phyloP scores from a whole-genome alignment of 2,113 vertebrate genomes.

The Lathamus discolor region DNA sequence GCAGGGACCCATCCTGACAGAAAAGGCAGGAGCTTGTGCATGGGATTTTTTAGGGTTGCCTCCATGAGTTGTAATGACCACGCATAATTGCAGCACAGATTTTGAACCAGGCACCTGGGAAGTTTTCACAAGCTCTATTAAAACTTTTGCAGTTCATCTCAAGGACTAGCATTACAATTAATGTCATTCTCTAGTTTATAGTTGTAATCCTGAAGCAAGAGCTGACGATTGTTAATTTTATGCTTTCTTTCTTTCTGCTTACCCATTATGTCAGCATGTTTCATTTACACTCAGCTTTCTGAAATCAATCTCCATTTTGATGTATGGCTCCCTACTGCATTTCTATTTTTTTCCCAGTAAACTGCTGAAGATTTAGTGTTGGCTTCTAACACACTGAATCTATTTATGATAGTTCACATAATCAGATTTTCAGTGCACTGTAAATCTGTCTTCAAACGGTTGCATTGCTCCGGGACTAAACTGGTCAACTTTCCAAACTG shows the following conservation, averaged over 20 bases:
- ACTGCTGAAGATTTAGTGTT: constrained; percentile 52
- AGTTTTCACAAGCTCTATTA: not conserved
- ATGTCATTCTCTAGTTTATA: constrained; percentile 44
- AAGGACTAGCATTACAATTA: constrained; percentile 26
- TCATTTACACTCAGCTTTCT: not conserved
- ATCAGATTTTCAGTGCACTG: constrained; percentile 40
- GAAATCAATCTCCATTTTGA: constrained; percentile 55
- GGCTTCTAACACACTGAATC: constrained; percentile 24
- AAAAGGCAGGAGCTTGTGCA: not conserved
- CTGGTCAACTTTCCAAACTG: constrained; percentile 1
- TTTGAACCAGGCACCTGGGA: not conserved
- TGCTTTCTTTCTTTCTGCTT: constrained; percentile 36
- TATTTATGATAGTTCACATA: constrained; percentile 50
- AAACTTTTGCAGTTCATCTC: constrained; percentile 33
- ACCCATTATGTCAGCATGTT: constrained; percentile 50
- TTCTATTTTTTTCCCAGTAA: constrained; percentile 25
- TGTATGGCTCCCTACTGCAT: constrained; percentile 13
- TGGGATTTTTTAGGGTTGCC: not conserved
- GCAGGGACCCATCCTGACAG: not conserved
- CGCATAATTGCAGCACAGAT: not conserved
- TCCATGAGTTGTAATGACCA: not conserved
- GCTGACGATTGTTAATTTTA: constrained; percentile 44
- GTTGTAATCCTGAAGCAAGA: not conserved
- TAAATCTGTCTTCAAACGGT: constrained; percentile 41
- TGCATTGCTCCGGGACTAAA: constrained; percentile 17